Evolutionary conservation across 2,797 vertebrate species (phyloP), one percentile per base, ranked within the genome.

Genomic region (Tapirus indicus): DNA sequence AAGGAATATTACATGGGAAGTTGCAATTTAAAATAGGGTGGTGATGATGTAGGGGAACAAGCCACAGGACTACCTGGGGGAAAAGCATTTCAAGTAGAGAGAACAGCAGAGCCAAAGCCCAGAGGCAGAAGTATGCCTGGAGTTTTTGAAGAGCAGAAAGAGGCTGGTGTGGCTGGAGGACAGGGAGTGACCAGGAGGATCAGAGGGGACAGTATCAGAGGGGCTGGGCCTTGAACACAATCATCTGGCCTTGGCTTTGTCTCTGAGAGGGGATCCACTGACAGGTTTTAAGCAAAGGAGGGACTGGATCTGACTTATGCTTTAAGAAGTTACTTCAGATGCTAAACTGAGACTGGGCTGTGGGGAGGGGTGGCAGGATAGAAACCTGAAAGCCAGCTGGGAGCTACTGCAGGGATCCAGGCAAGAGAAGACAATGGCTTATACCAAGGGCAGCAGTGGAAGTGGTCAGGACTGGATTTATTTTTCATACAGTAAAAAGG

Each of bases 161-260:
- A 54, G 2, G 35, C 8, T 0, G 0, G 23, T 17, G 23, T 17
- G 27, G 78, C 23, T 27, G 18, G 54, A 41, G 56, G 78, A 38
- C 35, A 11, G 52, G n/a, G 54, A 60, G 35, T 60, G 25, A 60
- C 56, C 54, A 60, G 35, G 21, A 58, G 23, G 41, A 58, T 58
- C 0, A 0, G 35, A 41, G 16, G 0, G 1, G 13, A 11, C 25
- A 27, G 54, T 38, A 58, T 79, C 77, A 58, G 77, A 79, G 35
- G n/a, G 5, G 14, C 41, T 58, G 27, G 77, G 23, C n/a, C 16
- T 80, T 29, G 35, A 41, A 41, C 5, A 32, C 27, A 14, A 58
- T 27, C n/a, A 11, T 80, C 14, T 29, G 78, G 35, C 35, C 27
- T 60, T 80, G 54, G 35, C 35, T 80, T 60, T 60, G 14, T 35